Conservation (phyloP, 2,888 invertebrate genomes). For the Agrotis segetum region DNA sequence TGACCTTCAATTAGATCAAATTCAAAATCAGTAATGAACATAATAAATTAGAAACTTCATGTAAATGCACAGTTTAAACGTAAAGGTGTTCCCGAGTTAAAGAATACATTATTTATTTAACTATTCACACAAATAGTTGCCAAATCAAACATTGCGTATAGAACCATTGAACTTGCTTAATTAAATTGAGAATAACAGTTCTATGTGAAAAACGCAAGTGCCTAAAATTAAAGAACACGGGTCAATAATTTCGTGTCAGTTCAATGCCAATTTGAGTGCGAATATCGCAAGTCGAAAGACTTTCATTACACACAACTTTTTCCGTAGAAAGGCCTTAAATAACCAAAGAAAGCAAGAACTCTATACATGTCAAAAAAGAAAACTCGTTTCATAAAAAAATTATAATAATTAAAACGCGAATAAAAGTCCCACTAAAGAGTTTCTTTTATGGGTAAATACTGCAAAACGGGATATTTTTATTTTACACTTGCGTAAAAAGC, state of each 20-base stretch:
- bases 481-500: conserved; percentile 30
- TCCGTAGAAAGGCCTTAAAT: conserved; percentile 26
- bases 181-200: not conserved
- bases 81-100: not conserved
- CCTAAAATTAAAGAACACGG: conserved; percentile 3
- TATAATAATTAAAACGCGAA: conserved; percentile 4
- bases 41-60: not conserved
- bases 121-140: too few relatives aligned
- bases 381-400: conserved; percentile 4
- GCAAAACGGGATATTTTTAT: conserved; percentile 28
- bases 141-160: not conserved
- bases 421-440: not conserved
- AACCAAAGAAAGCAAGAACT: conserved; percentile 3
- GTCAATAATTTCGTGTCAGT: not conserved
- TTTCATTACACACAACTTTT: conserved; percentile 8
- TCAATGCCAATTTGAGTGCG: not conserved
- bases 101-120: not conserved
- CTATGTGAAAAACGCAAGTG: conserved; percentile 27
- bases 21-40: not conserved
- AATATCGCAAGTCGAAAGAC: conserved; percentile 18
- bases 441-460: conserved; percentile 15
- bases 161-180: too few relatives aligned
- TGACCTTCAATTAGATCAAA: not conserved
- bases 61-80: not conserved
- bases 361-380: conserved; percentile 27